Evolutionary conservation across 2,113 vertebrate species (phyloP).

Genomic region (Fregetta grallaria): DNA sequence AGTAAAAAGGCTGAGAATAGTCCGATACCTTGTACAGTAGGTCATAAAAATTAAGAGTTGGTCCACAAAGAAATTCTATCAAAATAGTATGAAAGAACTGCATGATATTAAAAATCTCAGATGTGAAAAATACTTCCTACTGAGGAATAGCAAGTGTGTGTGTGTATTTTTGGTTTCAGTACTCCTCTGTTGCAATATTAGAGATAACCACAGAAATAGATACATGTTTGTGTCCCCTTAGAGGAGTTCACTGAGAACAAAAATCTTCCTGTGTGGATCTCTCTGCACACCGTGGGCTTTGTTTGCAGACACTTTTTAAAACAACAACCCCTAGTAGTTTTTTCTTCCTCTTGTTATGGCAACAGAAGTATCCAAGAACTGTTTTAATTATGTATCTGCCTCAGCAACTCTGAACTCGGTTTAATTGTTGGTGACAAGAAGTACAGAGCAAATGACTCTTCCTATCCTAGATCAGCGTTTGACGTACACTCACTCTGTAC

Average conservation of each 20-base stretch:
- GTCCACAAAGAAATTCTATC: not conserved
- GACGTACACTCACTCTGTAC: not conserved
- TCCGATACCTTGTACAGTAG: not conserved
- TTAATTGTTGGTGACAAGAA: constrained; percentile 11
- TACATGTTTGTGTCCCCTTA: not conserved
- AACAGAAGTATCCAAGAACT: constrained; percentile 1
- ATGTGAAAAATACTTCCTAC: not conserved
- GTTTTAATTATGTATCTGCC: constrained; percentile 3
- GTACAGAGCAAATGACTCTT: not conserved
- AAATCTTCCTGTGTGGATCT: not conserved
- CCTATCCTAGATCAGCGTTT: not conserved
- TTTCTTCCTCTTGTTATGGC: not conserved
- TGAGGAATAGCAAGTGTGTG: not conserved
- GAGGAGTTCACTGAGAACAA: not conserved
- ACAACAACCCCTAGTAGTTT: not conserved
- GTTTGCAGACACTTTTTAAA: not conserved
- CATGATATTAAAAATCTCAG: not conserved
- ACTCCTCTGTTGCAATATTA: not conserved
- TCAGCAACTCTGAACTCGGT: not conserved
- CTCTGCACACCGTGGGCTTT: not conserved
- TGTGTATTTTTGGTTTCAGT: not conserved
- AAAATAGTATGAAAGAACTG: not conserved
- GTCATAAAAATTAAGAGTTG: not conserved
- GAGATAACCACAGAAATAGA: not conserved
- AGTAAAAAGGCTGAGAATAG: not conserved